Conservation (phyloP, 2,888 invertebrate genomes). For the Subacronicta megacephala region DNA sequence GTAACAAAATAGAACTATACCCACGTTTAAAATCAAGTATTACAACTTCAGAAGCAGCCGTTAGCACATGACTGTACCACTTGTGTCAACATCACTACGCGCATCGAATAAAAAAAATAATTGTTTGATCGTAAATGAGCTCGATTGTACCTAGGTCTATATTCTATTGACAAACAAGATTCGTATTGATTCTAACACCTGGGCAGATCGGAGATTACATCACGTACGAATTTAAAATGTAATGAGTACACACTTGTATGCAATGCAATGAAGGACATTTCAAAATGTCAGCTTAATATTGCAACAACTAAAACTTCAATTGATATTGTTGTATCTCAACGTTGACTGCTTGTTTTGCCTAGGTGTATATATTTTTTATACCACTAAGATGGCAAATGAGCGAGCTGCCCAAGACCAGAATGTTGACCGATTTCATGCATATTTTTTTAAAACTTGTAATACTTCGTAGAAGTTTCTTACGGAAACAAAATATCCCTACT, state of each 20-base stretch:
- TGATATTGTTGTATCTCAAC: too few species aligned
- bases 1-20: neutral
- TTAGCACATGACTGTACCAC: constrained; percentile 26
- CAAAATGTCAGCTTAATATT: too few species aligned
- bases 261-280: too few species aligned
- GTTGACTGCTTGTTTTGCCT: too few species aligned
- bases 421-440: too few species aligned
- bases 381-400: too few species aligned
- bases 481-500: too few species aligned
- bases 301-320: too few species aligned
- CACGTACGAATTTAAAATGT: neutral
- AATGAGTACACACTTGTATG: neutral
- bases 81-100: constrained; percentile 32
- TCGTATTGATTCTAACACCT: neutral
- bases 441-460: too few species aligned
- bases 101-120: constrained; percentile 43
- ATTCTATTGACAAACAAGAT: constrained; percentile 1
- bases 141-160: constrained; percentile 23
- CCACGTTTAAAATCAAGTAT: neutral
- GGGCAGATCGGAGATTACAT: neutral
- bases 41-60: constrained; percentile 4
- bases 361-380: too few species aligned
- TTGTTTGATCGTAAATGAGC: constrained; percentile 37
- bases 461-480: too few species aligned
- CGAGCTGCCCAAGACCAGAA: too few species aligned